phyloP scores from a whole-genome alignment of 2,888 invertebrate species.

The Oligia strigilis region DNA sequence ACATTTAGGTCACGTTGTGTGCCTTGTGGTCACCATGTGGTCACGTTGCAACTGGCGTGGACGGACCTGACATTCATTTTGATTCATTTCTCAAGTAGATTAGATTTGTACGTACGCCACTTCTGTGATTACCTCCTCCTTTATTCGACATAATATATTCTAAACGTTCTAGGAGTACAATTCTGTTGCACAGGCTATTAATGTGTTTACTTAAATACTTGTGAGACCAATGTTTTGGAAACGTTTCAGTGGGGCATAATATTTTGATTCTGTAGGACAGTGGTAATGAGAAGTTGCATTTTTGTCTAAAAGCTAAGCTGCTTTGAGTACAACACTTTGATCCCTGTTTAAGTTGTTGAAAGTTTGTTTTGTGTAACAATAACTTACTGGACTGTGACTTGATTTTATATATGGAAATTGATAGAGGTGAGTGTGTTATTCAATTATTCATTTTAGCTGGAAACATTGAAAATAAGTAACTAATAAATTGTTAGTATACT shows the following conservation, averaged over 20 bases:
- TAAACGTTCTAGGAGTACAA: constrained; percentile 57
- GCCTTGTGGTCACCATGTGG: constrained; percentile 85
- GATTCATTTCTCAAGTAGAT: constrained; percentile 19
- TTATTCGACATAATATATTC: constrained; percentile 42
- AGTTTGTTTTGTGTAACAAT: constrained; percentile 38
- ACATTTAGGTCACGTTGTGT: constrained; percentile 75
- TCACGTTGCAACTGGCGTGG: constrained; percentile 92
- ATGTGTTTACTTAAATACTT: background rate
- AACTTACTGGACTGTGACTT: constrained; percentile 22
- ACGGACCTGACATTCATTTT: constrained; percentile 66
- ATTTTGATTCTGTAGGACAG: constrained; percentile 26
- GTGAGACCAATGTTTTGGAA: constrained; percentile 4
- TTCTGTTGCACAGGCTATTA: constrained; percentile 21
- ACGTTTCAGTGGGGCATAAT: constrained; percentile 25
- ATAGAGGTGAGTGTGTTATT: constrained; percentile 58
- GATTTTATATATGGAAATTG: constrained; percentile 43
- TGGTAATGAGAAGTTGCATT: constrained; percentile 25
- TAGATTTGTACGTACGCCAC: constrained; percentile 54
- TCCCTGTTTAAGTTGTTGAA: constrained; percentile 5
- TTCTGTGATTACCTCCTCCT: constrained; percentile 54
- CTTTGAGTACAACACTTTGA: constrained; percentile 12
- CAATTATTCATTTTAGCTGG: constrained; percentile 6
- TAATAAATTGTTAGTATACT: constrained; percentile 10
- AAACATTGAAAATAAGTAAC: constrained; percentile 2
- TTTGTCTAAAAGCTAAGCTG: constrained; percentile 8